Percentiles rank a stretch among this genome's conserved stretches.
phyloP scores from a whole-genome alignment of 2,888 invertebrate species.

The Prosapia bicincta region DNA sequence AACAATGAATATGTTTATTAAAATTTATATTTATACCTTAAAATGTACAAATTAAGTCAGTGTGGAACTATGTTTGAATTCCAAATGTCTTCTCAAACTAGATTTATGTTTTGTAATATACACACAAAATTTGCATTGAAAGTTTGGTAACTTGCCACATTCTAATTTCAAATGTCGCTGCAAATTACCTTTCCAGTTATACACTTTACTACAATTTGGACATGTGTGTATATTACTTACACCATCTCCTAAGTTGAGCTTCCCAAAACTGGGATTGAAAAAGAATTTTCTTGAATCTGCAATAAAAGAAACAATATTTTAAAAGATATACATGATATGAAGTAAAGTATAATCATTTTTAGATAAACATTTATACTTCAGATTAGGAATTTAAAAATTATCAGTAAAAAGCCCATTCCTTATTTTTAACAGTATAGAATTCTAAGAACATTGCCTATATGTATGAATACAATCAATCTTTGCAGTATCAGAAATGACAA shows the following conservation, averaged over 20 bases:
- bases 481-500: too few relatives aligned
- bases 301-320: neutral
- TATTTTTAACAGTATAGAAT: too few relatives aligned
- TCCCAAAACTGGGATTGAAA: neutral
- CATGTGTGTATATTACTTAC: neutral
- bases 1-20: too few relatives aligned
- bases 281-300: neutral
- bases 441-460: too few relatives aligned
- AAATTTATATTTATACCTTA: too few relatives aligned
- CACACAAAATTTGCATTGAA: conserved; percentile 54
- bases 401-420: too few relatives aligned
- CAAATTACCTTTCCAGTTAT: conserved; percentile 29
- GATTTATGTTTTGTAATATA: neutral
- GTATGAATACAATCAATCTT: too few relatives aligned
- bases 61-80: neutral
- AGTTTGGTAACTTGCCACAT: conserved; percentile 48
- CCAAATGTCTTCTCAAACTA: neutral
- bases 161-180: conserved; percentile 31
- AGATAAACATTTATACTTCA: too few relatives aligned
- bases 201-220: conserved; percentile 25
- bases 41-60: neutral
- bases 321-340: too few relatives aligned
- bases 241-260: neutral
- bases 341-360: too few relatives aligned
- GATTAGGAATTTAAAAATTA: too few relatives aligned